A percentile compares a stretch with the other conserved stretches of the same genome.
These are phyloP conservation scores for Patella depressa DNA, from an alignment of 2,888 invertebrate species.

Conservation along the genomic window DNA sequence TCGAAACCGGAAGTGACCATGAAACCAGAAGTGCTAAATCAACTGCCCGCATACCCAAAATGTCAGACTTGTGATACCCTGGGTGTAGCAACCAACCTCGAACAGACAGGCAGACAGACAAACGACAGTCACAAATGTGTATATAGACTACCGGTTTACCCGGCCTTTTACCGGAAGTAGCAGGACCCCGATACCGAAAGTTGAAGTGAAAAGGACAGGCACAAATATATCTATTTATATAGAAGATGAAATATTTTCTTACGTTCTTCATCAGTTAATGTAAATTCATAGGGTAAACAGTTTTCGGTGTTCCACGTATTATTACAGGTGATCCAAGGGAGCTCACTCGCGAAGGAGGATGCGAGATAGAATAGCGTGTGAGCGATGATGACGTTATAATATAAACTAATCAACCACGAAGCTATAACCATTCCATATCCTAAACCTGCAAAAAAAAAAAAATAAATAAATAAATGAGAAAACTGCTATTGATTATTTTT, in stretches of 20 bases:
- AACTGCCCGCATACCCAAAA: too few relatives aligned
- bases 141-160: too few relatives aligned
- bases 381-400: conserved; percentile 71
- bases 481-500: neutral
- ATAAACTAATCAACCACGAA: conserved; percentile 65
- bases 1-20: too few relatives aligned
- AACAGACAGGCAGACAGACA: too few relatives aligned
- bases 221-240: too few relatives aligned
- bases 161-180: too few relatives aligned
- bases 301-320: conserved; percentile 67
- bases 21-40: too few relatives aligned
- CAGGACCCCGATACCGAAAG: too few relatives aligned
- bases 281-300: conserved; percentile 62
- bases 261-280: conserved; percentile 10
- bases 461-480: neutral
- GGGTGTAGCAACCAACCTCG: too few relatives aligned
- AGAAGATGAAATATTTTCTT: neutral
- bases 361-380: conserved; percentile 69
- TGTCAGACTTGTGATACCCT: too few relatives aligned
- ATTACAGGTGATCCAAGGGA: conserved; percentile 70
- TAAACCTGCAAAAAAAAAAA: conserved; percentile 57
- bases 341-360: conserved; percentile 62
- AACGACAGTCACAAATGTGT: too few relatives aligned
- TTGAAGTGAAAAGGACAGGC: too few relatives aligned
- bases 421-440: conserved; percentile 69